Evolutionary conservation across 2,888 invertebrate species (phyloP).

Genomic region (Pyrocoelia pectoralis): DNA sequence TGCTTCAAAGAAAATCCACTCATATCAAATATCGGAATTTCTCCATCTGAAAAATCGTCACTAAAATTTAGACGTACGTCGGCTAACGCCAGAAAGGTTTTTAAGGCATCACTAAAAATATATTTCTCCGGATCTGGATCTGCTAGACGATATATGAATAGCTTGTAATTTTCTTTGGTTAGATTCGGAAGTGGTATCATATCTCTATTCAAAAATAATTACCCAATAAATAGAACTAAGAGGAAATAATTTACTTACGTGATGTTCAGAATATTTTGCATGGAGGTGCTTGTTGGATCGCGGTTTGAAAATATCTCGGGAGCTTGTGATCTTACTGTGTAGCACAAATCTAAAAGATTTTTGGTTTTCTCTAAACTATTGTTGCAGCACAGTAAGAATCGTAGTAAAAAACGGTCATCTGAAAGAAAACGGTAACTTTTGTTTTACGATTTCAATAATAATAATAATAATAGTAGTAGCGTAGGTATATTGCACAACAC

Average conservation of each 20-base stretch:
- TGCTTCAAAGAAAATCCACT: constrained; percentile 70
- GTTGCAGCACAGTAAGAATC: constrained; percentile 66
- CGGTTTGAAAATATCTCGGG: constrained; percentile 70
- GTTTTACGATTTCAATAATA: too few species aligned
- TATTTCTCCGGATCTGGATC: constrained; percentile 71
- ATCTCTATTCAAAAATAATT: constrained; percentile 61
- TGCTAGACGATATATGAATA: constrained; percentile 71
- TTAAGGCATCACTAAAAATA: constrained; percentile 71
- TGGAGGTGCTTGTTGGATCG: constrained; percentile 64
- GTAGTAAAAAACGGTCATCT: constrained; percentile 66
- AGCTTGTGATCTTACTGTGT: constrained; percentile 66
- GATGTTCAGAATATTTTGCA: constrained; percentile 64
- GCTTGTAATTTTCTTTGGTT: constrained; percentile 72
- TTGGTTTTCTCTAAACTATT: constrained; percentile 68
- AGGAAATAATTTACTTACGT: constrained; percentile 53
- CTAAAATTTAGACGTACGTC: constrained; percentile 70
- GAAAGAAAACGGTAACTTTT: too few species aligned
- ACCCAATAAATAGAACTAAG: background rate
- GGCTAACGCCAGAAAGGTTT: constrained; percentile 77
- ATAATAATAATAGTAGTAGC: too few species aligned
- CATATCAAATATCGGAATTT: constrained; percentile 77
- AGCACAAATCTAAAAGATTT: constrained; percentile 59
- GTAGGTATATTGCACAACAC: too few species aligned
- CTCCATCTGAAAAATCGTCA: constrained; percentile 69
- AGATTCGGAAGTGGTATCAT: constrained; percentile 72